Conservation (phyloP, 2,888 invertebrate species). For the Eristalis pertinax region DNA sequence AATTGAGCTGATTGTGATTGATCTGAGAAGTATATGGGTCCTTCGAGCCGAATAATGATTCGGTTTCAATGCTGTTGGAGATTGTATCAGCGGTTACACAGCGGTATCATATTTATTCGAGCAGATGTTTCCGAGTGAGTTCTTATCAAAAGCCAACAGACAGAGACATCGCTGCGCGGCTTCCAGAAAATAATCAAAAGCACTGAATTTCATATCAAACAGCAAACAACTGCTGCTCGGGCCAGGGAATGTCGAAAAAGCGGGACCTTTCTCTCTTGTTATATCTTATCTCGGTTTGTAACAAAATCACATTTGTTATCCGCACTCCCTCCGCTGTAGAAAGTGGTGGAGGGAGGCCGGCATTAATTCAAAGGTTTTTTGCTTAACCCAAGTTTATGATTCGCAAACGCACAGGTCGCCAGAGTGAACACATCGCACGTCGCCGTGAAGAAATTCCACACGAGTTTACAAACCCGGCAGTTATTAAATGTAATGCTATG, state of each 20-base stretch:
- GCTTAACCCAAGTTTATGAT: conserved; percentile 33
- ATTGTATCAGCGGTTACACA: background rate
- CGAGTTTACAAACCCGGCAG: background rate
- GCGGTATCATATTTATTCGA: conserved; percentile 13
- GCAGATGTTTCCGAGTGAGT: conserved; percentile 53
- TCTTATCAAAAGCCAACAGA: conserved; percentile 62
- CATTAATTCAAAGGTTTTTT: conserved; percentile 47
- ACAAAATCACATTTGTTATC: conserved; percentile 24
- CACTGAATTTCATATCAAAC: conserved; percentile 29
- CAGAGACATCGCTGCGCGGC: conserved; percentile 51
- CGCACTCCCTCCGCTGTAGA: background rate
- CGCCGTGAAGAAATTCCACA: conserved; percentile 29
- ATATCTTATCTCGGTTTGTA: conserved; percentile 61
- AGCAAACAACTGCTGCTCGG: conserved; percentile 16
- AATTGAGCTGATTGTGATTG: background rate
- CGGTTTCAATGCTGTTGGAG: background rate
- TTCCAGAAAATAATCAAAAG: conserved; percentile 47
- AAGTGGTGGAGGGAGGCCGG: conserved; percentile 11
- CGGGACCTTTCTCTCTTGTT: conserved; percentile 9
- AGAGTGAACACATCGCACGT: background rate
- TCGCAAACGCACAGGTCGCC: conserved; percentile 33
- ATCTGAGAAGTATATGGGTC: background rate
- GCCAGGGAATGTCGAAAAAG: conserved; percentile 38
- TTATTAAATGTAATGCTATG: conserved; percentile 43
- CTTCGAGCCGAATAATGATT: conserved; percentile 3